These are phyloP conservation scores for Prorops nasuta DNA, from an alignment of 1,140 invertebrate genomes.

Conservation along the genomic window DNA sequence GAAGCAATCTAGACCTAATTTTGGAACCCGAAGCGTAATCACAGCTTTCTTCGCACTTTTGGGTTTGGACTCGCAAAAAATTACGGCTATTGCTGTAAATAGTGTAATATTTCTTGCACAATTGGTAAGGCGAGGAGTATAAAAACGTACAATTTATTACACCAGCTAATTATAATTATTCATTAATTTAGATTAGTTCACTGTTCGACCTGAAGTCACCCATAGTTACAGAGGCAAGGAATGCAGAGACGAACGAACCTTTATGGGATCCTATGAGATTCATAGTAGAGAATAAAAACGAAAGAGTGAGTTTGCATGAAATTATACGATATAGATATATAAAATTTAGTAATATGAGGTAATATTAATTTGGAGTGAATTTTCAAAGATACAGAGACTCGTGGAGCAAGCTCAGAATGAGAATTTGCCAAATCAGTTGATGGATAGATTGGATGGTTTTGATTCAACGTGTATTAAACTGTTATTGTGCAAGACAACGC, in stretches of 20 bases:
- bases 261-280: slow-evolving; percentile 30
- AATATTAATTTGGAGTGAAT: slow-evolving; percentile 4
- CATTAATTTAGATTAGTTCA: slow-evolving; percentile 36
- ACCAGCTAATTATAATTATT: background rate
- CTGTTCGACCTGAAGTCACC: slow-evolving; percentile 35
- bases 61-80: slow-evolving; percentile 70
- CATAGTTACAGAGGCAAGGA: slow-evolving; percentile 15
- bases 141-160: too few species aligned
- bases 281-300: slow-evolving; percentile 35
- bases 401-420: slow-evolving; percentile 60
- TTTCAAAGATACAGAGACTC: slow-evolving; percentile 55
- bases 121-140: too few species aligned
- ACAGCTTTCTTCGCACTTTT: slow-evolving; percentile 68
- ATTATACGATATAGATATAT: slow-evolving; percentile 5
- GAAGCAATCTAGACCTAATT: slow-evolving; percentile 13
- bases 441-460: slow-evolving; percentile 60
- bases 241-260: background rate
- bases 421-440: slow-evolving; percentile 63
- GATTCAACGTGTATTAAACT: slow-evolving; percentile 70
- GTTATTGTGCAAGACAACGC: slow-evolving; percentile 73
- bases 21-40: slow-evolving; percentile 52
- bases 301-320: slow-evolving; percentile 33
- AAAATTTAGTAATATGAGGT: background rate
- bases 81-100: slow-evolving; percentile 77
- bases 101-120: slow-evolving; percentile 80